Conservation (phyloP, 2,797 vertebrate genomes). For the Trachops cirrhosus region DNA sequence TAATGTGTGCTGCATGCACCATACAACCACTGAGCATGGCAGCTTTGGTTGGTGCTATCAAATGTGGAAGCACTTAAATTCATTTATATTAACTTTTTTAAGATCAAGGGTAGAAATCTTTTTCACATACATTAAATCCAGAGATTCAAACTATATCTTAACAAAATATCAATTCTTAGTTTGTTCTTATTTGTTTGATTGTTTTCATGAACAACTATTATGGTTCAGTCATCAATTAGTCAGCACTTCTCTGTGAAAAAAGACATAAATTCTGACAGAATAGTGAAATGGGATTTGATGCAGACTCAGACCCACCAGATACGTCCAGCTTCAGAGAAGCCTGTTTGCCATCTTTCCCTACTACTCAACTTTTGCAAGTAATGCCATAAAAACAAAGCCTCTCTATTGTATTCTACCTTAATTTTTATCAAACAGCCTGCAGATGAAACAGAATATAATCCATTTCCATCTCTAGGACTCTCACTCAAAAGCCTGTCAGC, state of each 20-base stretch:
- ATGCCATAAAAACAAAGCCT: background rate
- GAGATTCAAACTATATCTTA: background rate
- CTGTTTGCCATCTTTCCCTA: background rate
- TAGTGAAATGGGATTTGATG: background rate
- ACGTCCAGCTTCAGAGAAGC: background rate
- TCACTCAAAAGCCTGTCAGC: too few relatives aligned
- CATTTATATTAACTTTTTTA: background rate
- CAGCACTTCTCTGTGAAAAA: background rate
- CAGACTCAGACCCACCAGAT: background rate
- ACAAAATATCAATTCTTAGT: background rate
- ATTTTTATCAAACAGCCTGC: constrained; percentile 10
- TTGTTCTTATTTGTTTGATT: background rate
- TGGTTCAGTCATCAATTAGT: background rate
- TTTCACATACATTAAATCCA: background rate
- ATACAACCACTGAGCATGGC: background rate
- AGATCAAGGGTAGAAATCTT: background rate
- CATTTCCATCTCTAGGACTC: background rate
- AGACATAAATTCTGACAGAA: background rate
- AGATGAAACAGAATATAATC: background rate
- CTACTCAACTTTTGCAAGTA: background rate
- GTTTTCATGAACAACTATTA: background rate
- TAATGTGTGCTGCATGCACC: background rate
- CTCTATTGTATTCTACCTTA: background rate
- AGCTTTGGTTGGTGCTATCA: background rate
- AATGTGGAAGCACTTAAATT: background rate